Percentiles rank a stretch among this genome's conserved stretches.
phyloP scores from a whole-genome alignment of 2,797 vertebrate genomes.

The Chelon auratus region DNA sequence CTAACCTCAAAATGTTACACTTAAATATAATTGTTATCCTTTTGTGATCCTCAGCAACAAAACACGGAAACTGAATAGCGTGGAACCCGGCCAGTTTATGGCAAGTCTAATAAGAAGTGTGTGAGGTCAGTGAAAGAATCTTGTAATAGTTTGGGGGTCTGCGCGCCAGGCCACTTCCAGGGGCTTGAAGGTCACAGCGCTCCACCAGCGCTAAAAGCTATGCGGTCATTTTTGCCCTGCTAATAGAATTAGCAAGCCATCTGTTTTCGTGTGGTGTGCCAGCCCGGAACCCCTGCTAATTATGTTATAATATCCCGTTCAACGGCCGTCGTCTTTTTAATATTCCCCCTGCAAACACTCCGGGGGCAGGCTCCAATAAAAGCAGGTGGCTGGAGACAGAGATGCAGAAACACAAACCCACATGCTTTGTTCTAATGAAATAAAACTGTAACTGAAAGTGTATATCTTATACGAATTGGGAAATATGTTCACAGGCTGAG shows the following conservation, averaged over 20 bases:
- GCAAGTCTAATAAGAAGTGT: constrained; percentile 38
- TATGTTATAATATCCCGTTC: constrained; percentile 89
- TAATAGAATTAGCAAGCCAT: constrained; percentile 97
- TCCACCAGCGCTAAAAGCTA: constrained; percentile 81
- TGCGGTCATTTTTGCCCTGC: constrained; percentile 86
- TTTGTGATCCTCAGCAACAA: background rate
- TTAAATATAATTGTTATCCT: background rate
- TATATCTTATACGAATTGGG: constrained; percentile 82
- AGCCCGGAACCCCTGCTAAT: constrained; percentile 90
- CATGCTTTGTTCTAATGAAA: constrained; percentile 81
- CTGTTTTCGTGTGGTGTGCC: constrained; percentile 88
- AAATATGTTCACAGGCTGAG: constrained; percentile 84
- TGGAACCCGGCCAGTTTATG: background rate
- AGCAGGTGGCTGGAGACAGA: constrained; percentile 81
- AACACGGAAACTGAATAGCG: background rate
- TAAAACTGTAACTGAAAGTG: constrained; percentile 80
- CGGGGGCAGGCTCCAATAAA: constrained; percentile 81
- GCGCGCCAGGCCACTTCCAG: constrained; percentile 63
- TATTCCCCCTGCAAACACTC: constrained; percentile 84
- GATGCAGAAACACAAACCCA: constrained; percentile 77
- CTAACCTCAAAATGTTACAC: background rate
- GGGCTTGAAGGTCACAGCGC: constrained; percentile 83
- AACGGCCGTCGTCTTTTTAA: constrained; percentile 84
- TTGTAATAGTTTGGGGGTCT: constrained; percentile 59
- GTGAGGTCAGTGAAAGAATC: constrained; percentile 59